Evolutionary conservation across 1,140 invertebrate species (phyloP).

Genomic region (Phymastichus coffea): DNA sequence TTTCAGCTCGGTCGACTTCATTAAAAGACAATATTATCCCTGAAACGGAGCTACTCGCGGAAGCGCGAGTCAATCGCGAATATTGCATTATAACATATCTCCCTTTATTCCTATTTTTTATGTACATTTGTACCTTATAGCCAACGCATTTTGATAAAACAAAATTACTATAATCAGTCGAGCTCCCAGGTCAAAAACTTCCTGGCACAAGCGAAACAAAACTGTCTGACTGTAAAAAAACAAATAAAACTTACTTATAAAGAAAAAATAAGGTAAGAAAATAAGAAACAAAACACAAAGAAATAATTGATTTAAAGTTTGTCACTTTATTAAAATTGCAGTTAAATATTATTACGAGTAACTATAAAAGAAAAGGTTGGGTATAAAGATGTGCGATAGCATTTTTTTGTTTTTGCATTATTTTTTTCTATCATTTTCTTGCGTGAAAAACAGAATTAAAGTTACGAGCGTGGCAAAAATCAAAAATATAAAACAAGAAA

Average conservation of each 20-base stretch:
- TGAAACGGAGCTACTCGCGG: conserved; percentile 12
- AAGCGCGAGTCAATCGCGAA: no score
- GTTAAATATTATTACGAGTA: conserved; percentile 21
- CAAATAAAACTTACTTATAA: background rate
- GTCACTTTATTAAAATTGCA: conserved; percentile 22
- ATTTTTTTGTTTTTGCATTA: background rate
- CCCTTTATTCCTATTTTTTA: conserved; percentile 38
- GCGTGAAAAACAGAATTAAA: no score
- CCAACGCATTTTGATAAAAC: conserved; percentile 48
- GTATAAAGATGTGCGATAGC: background rate
- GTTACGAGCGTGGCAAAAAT: no score
- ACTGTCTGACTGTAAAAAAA: background rate
- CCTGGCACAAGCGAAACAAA: background rate
- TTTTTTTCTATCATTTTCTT: no score
- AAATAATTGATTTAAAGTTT: conserved; percentile 3
- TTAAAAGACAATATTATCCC: background rate
- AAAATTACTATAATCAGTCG: conserved; percentile 40
- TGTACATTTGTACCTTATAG: conserved; percentile 58
- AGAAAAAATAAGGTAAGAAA: no score
- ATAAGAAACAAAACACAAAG: conserved; percentile 24
- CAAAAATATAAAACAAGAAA: no score
- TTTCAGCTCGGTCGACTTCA: background rate
- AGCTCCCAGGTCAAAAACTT: conserved; percentile 36
- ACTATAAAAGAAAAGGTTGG: background rate
- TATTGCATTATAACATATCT: conserved; percentile 50